These are phyloP conservation scores for Temnothorax curvispinosus DNA, from an alignment of 1,140 invertebrate genomes.

Conservation along the genomic window DNA sequence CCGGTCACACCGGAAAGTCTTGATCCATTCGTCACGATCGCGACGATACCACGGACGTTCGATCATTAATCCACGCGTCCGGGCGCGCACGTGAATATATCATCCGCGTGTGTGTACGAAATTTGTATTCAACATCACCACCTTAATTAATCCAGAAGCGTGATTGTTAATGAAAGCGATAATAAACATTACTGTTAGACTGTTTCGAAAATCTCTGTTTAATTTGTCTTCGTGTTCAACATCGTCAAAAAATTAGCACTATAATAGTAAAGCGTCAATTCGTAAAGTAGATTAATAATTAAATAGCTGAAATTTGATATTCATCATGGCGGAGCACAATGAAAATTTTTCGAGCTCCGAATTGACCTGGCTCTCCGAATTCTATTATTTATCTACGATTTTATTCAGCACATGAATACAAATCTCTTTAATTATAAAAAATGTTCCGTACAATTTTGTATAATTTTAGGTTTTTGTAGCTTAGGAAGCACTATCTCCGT, in stretches of 20 bases:
- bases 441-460: background rate
- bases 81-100: background rate
- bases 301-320: background rate
- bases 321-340: background rate
- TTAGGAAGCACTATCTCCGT: background rate
- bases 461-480: background rate
- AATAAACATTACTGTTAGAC: background rate
- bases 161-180: background rate
- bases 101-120: background rate
- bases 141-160: background rate
- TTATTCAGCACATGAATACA: background rate
- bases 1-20: slow-evolving; percentile 9
- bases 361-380: background rate
- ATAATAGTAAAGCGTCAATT: background rate
- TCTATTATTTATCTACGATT: background rate
- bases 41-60: slow-evolving; percentile 34
- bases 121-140: background rate
- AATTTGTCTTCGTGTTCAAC: background rate
- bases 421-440: background rate
- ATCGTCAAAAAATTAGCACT: background rate
- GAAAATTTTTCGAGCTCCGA: background rate
- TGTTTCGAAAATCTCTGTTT: background rate
- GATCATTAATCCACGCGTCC: slow-evolving; percentile 44
- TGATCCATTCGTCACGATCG: slow-evolving; percentile 54
- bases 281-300: background rate